These are phyloP conservation scores for Calliphora vicina DNA, from an alignment of 1,140 invertebrate species.

Conservation along the genomic window DNA sequence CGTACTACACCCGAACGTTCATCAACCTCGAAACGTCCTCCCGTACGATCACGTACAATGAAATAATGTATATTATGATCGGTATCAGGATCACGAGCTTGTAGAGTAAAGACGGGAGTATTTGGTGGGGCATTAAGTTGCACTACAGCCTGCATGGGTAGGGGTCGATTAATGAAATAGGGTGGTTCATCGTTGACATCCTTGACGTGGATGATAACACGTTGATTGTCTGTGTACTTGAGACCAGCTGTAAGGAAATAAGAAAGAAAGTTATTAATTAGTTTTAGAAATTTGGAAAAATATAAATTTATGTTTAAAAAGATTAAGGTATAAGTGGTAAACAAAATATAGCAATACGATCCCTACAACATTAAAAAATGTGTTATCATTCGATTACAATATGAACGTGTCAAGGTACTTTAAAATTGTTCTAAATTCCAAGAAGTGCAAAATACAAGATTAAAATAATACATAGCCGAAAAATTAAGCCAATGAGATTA, in stretches of 20 bases:
- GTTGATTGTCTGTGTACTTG: conserved; percentile 87
- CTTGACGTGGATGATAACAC: conserved; percentile 93
- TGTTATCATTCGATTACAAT: too few species aligned
- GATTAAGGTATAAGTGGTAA: too few species aligned
- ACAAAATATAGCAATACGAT: too few species aligned
- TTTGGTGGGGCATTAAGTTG: conserved; percentile 93
- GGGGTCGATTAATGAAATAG: conserved; percentile 93
- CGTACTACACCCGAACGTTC: conserved; percentile 93
- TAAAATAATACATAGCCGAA: too few species aligned
- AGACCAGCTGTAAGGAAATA: conserved; percentile 53
- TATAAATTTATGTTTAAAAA: too few species aligned
- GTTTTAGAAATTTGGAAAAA: too few species aligned
- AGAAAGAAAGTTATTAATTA: conserved; percentile 26
- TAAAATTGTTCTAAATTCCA: too few species aligned
- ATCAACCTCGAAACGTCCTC: conserved; percentile 84
- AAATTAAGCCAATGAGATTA: too few species aligned
- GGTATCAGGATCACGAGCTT: conserved; percentile 93
- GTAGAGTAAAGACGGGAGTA: conserved; percentile 93
- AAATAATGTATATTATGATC: conserved; percentile 96
- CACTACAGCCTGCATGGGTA: conserved; percentile 96
- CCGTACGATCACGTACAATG: conserved; percentile 88
- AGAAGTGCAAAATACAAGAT: too few species aligned
- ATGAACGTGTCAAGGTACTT: too few species aligned
- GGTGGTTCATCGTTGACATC: conserved; percentile 96
- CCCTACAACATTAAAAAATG: too few species aligned